Conservation (phyloP, 2,113 vertebrate genomes). For the Sturnira hondurensis region DNA sequence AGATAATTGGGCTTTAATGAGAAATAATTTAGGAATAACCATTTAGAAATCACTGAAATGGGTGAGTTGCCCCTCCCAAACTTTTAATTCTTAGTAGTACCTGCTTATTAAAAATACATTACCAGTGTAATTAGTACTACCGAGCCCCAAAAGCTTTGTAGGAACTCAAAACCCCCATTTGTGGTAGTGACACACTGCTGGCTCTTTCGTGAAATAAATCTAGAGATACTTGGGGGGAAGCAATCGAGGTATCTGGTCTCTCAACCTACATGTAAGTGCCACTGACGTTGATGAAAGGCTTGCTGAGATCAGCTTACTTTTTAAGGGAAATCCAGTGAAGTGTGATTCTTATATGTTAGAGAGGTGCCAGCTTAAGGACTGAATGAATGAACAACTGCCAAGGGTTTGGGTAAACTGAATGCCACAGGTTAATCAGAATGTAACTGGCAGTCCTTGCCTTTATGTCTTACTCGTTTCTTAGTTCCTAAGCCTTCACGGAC, state of each 20-base stretch:
- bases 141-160: conserved; percentile 22
- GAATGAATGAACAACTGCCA: not conserved
- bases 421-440: conserved; percentile 20
- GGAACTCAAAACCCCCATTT: conserved; percentile 19
- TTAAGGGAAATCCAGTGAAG: conserved; percentile 63
- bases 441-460: not conserved
- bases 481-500: not conserved
- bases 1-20: conserved; percentile 50
- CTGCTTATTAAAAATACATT: conserved; percentile 72
- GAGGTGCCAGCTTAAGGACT: conserved; percentile 30
- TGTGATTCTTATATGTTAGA: conserved; percentile 49
- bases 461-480: not conserved
- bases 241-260: conserved; percentile 38
- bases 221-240: conserved; percentile 1
- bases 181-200: conserved; percentile 15
- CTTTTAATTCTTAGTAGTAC: conserved; percentile 53
- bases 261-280: conserved; percentile 51
- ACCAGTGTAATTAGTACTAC: conserved; percentile 46
- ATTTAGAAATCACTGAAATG: conserved; percentile 55
- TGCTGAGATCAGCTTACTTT: conserved; percentile 56
- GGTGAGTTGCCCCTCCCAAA: conserved; percentile 41
- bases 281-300: conserved; percentile 61
- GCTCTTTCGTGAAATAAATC: not conserved
- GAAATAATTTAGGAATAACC: conserved; percentile 57
- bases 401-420: not conserved